Evolutionary conservation across 2,113 vertebrate species (phyloP).

Genomic region (Mormyrus lacerda): DNA sequence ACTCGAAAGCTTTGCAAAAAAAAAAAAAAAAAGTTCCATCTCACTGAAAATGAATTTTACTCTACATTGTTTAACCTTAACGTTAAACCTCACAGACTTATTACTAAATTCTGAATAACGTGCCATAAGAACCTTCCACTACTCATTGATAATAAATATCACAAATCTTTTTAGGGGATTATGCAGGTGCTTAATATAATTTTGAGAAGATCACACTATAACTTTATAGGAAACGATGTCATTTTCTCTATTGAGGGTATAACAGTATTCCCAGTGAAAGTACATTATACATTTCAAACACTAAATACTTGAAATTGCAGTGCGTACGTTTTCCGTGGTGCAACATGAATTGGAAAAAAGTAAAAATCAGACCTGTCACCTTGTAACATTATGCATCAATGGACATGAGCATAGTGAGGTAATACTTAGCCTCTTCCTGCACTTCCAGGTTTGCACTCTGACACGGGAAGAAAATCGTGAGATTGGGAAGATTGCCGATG

Average conservation of each 20-base stretch:
- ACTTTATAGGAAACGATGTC: background rate
- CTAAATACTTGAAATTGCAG: background rate
- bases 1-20: background rate
- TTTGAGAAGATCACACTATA: background rate
- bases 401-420: background rate
- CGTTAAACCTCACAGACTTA: background rate
- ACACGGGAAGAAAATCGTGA: conserved; percentile 91
- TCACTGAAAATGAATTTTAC: background rate
- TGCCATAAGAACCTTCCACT: background rate
- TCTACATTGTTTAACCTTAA: background rate
- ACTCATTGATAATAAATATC: background rate
- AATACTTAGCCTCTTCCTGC: background rate
- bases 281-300: background rate
- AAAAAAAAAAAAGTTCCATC: background rate
- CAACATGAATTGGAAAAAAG: background rate
- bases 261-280: background rate
- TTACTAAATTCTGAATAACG: background rate
- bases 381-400: background rate
- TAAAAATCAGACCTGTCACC: background rate
- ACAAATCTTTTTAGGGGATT: background rate
- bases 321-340: background rate
- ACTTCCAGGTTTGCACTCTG: conserved; percentile 83
- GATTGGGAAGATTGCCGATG: conserved; percentile 78
- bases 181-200: conserved; percentile 1
- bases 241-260: background rate